Evolutionary conservation across 2,797 vertebrate species (phyloP), one percentile per base, ranked within the genome.

Genomic region (Scolopax bukidnonensis): DNA sequence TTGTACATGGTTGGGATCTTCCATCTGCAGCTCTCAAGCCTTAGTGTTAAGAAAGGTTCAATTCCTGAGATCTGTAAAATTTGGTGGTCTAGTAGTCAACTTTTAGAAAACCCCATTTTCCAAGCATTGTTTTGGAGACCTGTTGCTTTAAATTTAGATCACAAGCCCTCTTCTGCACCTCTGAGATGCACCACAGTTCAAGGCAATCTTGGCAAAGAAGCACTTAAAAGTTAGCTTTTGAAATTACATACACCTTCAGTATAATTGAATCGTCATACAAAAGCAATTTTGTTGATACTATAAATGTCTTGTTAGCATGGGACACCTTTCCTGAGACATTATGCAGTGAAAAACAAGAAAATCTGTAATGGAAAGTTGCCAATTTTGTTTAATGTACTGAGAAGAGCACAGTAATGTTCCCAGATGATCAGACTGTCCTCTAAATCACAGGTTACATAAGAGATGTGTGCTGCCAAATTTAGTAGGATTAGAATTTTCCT

Each of bases 401-500:
- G 59, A 92, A 90, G 59, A 74, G 30, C 67, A 56, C 16, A 17
- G 53, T 65, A 54, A 38, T 76, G 77, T 87, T 94, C 30, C 80
- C 80, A 83, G 85, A 90, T 79, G 84, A 89, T 82, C 56, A 80
- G 36, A 17, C 56, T 89, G 65, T 92, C 79, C 90, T 95, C 73
- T 91, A 78, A 81, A 84, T 84, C 32, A 51, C 63, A 73, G 45
- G 71, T 97, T 97, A 83, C 6, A 0, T 89, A 96, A 97, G 54
- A 84, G 74, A 68, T 61, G 73, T 89, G n/a, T 79, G 53, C 53
- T 90, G 84, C 89, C 93, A 87, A 12, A 89, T 74, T 79, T 77
- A 88, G 60, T 54, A 81, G 74, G 67, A 90, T 94, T 95, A 88
- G 77, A 89, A 51, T 89, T 92, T 94, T 95, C 63, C 80, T 84